Evolutionary conservation across 1,140 invertebrate species (phyloP).

Genomic region (Cotesia chilonis): DNA sequence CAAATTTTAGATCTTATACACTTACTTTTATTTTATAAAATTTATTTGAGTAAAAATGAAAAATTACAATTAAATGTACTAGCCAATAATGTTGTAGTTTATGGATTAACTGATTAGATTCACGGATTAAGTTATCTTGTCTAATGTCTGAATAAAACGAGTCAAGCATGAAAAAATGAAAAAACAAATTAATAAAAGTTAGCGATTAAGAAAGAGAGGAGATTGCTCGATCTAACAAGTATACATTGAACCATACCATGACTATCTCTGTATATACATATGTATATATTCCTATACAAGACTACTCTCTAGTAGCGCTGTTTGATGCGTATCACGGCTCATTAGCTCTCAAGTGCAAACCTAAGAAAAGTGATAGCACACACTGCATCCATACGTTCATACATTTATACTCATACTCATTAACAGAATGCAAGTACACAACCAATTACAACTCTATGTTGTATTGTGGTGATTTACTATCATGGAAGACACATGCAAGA

Average conservation of each 20-base stretch:
- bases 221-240: neutral
- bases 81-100: conserved; percentile 15
- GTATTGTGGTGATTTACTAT: conserved; percentile 37
- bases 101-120: conserved; percentile 25
- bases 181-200: conserved; percentile 13
- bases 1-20: too few relatives aligned
- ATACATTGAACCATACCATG: neutral
- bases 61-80: neutral
- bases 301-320: conserved; percentile 35
- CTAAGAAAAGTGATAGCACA: conserved; percentile 38
- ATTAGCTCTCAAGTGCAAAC: conserved; percentile 45
- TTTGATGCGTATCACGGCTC: conserved; percentile 46
- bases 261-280: neutral
- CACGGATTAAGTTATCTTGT: conserved; percentile 13
- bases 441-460: conserved; percentile 46
- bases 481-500: conserved; percentile 32
- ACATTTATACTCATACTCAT: too few relatives aligned
- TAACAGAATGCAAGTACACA: conserved; percentile 38
- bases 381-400: too few relatives aligned
- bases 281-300: conserved; percentile 12
- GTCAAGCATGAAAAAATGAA: too few relatives aligned
- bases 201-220: conserved; percentile 1
- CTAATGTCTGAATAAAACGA: neutral
- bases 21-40: neutral
- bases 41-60: neutral